phyloP scores from a whole-genome alignment of 2,888 invertebrate genomes.

The Furcula furcula region DNA sequence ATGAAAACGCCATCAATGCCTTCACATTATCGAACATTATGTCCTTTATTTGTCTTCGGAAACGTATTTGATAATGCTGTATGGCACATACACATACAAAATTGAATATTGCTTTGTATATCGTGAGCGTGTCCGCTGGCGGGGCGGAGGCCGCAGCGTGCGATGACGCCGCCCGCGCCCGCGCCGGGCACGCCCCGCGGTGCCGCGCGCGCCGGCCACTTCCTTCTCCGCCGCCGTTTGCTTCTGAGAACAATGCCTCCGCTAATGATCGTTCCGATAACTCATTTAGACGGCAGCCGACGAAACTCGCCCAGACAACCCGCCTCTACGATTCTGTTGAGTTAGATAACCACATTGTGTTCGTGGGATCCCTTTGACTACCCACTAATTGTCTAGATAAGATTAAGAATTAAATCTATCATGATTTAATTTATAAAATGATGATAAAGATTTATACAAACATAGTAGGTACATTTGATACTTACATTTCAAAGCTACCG shows the following conservation, averaged over 20 bases:
- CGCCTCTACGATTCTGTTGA: neutral
- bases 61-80: too few species aligned
- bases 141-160: slow-evolving; percentile 10
- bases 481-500: too few species aligned
- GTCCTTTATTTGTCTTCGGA: slow-evolving; percentile 14
- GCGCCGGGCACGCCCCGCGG: slow-evolving; percentile 10
- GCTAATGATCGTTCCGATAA: slow-evolving; percentile 3
- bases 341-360: slow-evolving; percentile 1
- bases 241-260: slow-evolving; percentile 3
- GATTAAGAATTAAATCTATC: too few species aligned
- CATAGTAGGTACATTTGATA: too few species aligned
- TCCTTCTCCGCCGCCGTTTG: neutral
- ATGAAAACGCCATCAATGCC: too few species aligned
- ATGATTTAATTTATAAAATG: too few species aligned
- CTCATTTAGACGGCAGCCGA: slow-evolving; percentile 2
- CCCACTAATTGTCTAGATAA: neutral
- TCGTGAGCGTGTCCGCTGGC: slow-evolving; percentile 30
- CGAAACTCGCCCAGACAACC: neutral
- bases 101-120: too few species aligned
- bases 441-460: too few species aligned
- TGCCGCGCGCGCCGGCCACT: slow-evolving; percentile 5
- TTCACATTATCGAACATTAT: slow-evolving; percentile 4
- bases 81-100: too few species aligned
- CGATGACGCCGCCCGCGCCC: slow-evolving; percentile 23
- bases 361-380: neutral